A percentile compares a stretch with the other conserved stretches of the same genome.
These are phyloP conservation scores for Stegodyphus mimosarum DNA, from an alignment of 1,140 invertebrate genomes.

Conservation along the genomic window DNA sequence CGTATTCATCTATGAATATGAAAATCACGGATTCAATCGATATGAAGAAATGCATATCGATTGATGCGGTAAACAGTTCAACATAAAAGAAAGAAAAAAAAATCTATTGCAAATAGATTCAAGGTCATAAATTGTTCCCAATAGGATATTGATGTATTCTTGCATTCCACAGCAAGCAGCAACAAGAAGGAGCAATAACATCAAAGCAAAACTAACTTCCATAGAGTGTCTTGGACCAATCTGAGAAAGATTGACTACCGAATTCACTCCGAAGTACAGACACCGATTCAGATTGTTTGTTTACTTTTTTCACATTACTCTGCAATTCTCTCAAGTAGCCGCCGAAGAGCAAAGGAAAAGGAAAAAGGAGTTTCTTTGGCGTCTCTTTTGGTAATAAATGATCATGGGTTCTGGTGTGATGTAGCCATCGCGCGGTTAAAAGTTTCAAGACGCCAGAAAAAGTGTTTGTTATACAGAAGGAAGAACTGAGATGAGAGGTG, in stretches of 20 bases:
- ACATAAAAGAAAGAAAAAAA: no score
- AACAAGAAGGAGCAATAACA: neutral
- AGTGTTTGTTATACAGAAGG: no score
- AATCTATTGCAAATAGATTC: no score
- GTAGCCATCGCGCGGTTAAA: neutral
- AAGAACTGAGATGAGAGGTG: no score
- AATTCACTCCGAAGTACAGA: conserved; percentile 12
- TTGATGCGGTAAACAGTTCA: no score
- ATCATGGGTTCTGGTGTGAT: conserved; percentile 25
- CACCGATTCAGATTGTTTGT: neutral
- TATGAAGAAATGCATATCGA: no score
- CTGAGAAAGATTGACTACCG: conserved; percentile 28
- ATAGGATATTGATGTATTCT: no score
- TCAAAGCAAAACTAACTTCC: conserved; percentile 27
- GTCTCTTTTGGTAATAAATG: conserved; percentile 30
- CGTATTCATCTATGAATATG: no score
- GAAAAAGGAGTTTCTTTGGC: conserved; percentile 29
- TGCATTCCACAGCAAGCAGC: neutral
- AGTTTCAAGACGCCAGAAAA: neutral
- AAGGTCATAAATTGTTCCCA: no score
- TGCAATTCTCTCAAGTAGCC: conserved; percentile 29
- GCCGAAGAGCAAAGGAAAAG: neutral
- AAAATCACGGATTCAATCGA: no score
- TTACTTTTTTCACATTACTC: conserved; percentile 4
- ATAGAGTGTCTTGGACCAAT: conserved; percentile 20